A percentile compares a stretch with the other conserved stretches of the same genome.
These are phyloP conservation scores for Trichosurus vulpecula DNA, from an alignment of 2,797 vertebrate genomes.

Conservation along the genomic window DNA sequence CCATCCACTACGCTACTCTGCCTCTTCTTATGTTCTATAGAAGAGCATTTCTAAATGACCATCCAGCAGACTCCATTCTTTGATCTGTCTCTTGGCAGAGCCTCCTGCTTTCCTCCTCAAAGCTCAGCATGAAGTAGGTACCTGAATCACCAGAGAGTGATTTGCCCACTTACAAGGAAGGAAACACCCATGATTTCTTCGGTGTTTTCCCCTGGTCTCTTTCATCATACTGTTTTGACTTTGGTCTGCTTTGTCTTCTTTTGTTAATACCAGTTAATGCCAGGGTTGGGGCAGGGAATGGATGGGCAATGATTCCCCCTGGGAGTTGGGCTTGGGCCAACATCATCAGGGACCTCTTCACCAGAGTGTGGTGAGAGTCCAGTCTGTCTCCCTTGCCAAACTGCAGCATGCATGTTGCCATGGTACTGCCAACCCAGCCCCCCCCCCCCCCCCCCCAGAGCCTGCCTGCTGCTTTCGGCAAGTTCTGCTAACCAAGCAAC, in stretches of 20 bases:
- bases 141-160: neutral
- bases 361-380: neutral
- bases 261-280: neutral
- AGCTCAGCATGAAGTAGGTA: neutral
- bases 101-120: neutral
- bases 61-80: neutral
- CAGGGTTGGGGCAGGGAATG: neutral
- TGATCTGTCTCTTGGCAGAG: neutral
- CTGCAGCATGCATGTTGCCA: constrained; percentile 48
- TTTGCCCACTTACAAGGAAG: neutral
- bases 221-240: neutral
- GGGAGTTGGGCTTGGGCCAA: neutral
- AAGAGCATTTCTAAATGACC: neutral
- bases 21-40: neutral
- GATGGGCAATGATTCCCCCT: neutral
- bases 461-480: neutral
- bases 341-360: neutral
- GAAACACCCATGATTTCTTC: no score
- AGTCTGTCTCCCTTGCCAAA: neutral
- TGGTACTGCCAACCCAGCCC: neutral
- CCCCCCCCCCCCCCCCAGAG: neutral
- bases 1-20: neutral
- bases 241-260: neutral
- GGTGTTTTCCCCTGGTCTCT: neutral
- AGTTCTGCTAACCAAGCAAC: neutral